phyloP scores from a whole-genome alignment of 2,888 invertebrate genomes.

The Leucophenga maculata region DNA sequence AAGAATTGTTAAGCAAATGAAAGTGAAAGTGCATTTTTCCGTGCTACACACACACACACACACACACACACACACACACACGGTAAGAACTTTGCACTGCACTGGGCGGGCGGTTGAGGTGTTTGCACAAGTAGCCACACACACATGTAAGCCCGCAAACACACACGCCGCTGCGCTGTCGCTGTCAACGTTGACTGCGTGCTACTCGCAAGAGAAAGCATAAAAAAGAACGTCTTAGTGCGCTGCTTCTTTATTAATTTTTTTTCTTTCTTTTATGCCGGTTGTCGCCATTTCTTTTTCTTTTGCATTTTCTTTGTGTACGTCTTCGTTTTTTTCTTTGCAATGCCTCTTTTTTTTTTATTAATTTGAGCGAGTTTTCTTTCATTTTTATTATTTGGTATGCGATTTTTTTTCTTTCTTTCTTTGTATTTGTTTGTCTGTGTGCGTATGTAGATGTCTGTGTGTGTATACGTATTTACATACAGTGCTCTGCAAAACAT shows the following conservation, averaged over 20 bases:
- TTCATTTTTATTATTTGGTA: conserved; percentile 49
- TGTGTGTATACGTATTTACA: no score
- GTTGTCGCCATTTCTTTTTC: conserved; percentile 44
- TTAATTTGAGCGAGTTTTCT: conserved; percentile 35
- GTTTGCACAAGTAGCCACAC: not conserved
- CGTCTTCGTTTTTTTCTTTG: conserved; percentile 26
- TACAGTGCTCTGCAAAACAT: no score
- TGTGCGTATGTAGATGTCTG: not conserved
- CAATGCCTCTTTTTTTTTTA: conserved; percentile 11
- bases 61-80: not conserved
- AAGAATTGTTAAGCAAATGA: not conserved
- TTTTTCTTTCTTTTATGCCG: conserved; percentile 12
- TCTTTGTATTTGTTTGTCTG: not conserved
- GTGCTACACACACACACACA: not conserved
- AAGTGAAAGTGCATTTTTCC: not conserved
- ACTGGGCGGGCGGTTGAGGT: conserved; percentile 15
- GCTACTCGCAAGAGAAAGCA: not conserved
- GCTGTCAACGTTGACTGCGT: not conserved
- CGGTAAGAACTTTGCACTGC: no score
- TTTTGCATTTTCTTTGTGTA: conserved; percentile 34
- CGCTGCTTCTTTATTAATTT: conserved; percentile 40
- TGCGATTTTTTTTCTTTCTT: conserved; percentile 27
- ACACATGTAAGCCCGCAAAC: conserved; percentile 25
- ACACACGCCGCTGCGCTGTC: conserved; percentile 26
- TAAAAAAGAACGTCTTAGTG: conserved; percentile 8